Base-by-base conservation (phyloP, 92 coral and sea anemone genomes). In the Palythoa grandis region DNA sequence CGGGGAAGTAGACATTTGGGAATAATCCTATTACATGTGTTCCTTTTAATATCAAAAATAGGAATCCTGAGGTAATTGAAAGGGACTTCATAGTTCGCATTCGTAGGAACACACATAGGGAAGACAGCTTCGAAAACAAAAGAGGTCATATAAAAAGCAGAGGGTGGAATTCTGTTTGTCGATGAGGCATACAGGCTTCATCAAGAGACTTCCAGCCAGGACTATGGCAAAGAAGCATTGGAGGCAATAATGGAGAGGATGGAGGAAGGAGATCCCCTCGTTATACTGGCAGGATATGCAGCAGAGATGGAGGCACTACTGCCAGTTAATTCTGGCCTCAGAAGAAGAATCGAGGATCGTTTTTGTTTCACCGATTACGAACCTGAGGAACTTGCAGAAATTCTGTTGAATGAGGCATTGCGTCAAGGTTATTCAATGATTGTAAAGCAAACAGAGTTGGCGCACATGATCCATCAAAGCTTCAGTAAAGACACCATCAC, bases 101-200 rank as follows among this genome's bases (percentile, higher is more conserved):
- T 78, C 2, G 72, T 78, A 3, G 83, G 71, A 3, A 78, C 54
- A 1, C 72, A 78, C 54, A 78, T 78, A 7, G 83, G 83, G 1
- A 39, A 78, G 35, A 78, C 83, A 3, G 83, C 25, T 0, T 38
- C 72, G 17, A 39, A 61, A 43, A 78, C 83, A 12, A 78, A 52
- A 63, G 83, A 57, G 25, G 10, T 61, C 0, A 57, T 78, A 0
- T 14, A 60, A 8, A 78, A 8, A 4, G 50, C 48, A 3, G 56
- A 78, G n/a, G 83, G 70, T 19, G 72, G 71, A n/a, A 78, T 78
- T 58, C 38, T 78, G 11, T 60, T 78, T 17, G 83, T 78, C 0
- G 71, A 78, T 20, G 72, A 78, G 19, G 83, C 83, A 14, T 58
- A 78, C 19, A 40, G 83, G 17, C 69, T 58, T 3, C 25, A 78